These are phyloP conservation scores for Catocala fraxini DNA, from an alignment of 2,888 invertebrate genomes.

Conservation along the genomic window DNA sequence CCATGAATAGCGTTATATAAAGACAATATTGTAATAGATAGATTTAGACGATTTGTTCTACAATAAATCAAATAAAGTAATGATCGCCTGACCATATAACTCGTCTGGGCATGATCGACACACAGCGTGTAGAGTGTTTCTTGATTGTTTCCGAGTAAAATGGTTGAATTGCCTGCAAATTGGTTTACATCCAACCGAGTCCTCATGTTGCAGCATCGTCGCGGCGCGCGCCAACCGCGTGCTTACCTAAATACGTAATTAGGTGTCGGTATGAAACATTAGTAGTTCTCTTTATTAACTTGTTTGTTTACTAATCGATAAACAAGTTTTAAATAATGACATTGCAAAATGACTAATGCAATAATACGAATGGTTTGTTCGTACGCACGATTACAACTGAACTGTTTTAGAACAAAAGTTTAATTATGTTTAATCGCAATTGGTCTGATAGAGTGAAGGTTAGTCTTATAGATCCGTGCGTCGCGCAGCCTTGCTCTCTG, in stretches of 20 bases:
- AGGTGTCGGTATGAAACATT: constrained; percentile 36
- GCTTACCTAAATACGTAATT: constrained; percentile 39
- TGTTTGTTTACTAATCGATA: constrained; percentile 32
- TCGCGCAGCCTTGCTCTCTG: constrained; percentile 69
- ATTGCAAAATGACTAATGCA: constrained; percentile 1
- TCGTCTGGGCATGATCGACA: too few relatives aligned
- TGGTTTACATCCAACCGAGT: constrained; percentile 14
- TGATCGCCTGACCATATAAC: too few relatives aligned
- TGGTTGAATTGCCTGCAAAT: constrained; percentile 1
- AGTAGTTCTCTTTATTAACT: constrained; percentile 34
- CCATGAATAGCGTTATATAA: too few relatives aligned
- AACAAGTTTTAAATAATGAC: constrained; percentile 15
- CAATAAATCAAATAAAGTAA: too few relatives aligned
- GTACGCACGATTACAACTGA: background rate
- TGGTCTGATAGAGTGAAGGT: constrained; percentile 44
- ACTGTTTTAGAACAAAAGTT: constrained; percentile 16
- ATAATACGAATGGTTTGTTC: background rate
- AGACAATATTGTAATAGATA: too few relatives aligned
- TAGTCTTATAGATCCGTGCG: constrained; percentile 59
- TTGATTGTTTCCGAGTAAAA: constrained; percentile 2
- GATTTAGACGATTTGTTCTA: too few relatives aligned
- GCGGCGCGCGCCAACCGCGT: constrained; percentile 13
- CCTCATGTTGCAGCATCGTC: constrained; percentile 31
- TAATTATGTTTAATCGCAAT: constrained; percentile 22
- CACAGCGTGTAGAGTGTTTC: background rate